Conservation (phyloP, 2,888 invertebrate genomes). For the Lasioglossum zephyrum region DNA sequence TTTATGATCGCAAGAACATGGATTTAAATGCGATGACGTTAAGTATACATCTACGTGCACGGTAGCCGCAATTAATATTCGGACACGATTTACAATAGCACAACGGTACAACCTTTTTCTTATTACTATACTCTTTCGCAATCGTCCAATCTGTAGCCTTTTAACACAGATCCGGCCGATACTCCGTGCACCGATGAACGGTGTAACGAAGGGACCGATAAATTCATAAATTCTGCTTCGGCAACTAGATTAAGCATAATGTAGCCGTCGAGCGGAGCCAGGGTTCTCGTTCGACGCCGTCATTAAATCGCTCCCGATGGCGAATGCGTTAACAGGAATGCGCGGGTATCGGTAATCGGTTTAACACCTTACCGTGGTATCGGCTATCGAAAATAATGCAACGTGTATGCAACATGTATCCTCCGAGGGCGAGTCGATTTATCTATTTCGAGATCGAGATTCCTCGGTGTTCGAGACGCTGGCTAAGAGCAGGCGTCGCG, state of each 20-base stretch:
- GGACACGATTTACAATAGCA: no score
- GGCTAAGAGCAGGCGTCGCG: slow-evolving; percentile 21
- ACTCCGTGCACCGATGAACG: background rate
- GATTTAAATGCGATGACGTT: background rate
- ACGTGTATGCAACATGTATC: background rate
- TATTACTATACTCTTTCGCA: no score
- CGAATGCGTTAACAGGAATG: slow-evolving; percentile 3
- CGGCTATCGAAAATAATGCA: background rate
- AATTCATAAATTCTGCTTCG: slow-evolving; percentile 32
- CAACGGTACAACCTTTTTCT: no score
- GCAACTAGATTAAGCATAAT: slow-evolving; percentile 30
- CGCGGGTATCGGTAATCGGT: slow-evolving; percentile 19
- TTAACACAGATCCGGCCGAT: slow-evolving; percentile 1
- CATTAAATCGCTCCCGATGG: slow-evolving; percentile 19
- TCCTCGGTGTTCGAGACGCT: slow-evolving; percentile 3
- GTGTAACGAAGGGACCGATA: background rate
- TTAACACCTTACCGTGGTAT: background rate
- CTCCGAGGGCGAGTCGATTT: background rate
- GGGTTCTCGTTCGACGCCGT: background rate
- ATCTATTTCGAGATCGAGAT: background rate
- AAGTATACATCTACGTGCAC: no score
- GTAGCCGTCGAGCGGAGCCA: background rate
- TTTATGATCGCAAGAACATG: background rate
- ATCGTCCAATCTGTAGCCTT: background rate
- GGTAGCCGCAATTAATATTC: no score